Percentiles rank a stretch among this genome's conserved stretches.
Conservation (phyloP, 2,888 invertebrate species). For the Cataglyphis albicans region DNA sequence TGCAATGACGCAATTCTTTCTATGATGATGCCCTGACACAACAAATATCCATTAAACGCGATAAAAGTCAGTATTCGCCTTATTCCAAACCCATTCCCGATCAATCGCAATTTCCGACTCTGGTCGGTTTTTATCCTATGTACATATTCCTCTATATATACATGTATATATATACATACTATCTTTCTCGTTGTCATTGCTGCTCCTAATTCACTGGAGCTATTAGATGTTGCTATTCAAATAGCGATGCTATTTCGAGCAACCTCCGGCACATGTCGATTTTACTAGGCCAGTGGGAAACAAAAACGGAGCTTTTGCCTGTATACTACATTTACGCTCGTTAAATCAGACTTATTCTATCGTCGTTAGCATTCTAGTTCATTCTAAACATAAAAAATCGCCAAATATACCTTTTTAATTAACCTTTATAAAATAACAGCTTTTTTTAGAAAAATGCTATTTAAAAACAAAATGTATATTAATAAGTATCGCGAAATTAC, state of each 20-base stretch:
- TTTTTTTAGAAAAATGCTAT: no score
- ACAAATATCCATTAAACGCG: neutral
- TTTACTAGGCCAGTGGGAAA: slow-evolving; percentile 78
- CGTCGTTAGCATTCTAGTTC: neutral
- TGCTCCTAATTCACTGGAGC: slow-evolving; percentile 25
- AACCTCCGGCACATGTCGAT: slow-evolving; percentile 53
- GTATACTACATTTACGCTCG: slow-evolving; percentile 60
- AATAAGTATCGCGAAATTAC: neutral
- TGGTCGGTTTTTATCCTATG: neutral
- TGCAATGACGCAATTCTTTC: neutral
- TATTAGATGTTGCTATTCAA: slow-evolving; percentile 32
- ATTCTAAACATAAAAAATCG: neutral
- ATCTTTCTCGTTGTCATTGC: neutral
- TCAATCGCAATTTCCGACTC: slow-evolving; percentile 10
- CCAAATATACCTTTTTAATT: neutral
- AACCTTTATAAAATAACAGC: neutral
- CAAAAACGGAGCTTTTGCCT: slow-evolving; percentile 71
- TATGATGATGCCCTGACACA: neutral
- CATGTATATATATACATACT: neutral
- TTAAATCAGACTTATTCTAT: slow-evolving; percentile 63
- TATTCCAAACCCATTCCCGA: slow-evolving; percentile 21
- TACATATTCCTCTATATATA: neutral
- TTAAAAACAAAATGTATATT: neutral
- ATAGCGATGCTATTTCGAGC: slow-evolving; percentile 75
- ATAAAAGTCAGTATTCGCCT: slow-evolving; percentile 6